These are phyloP conservation scores for Brevimyrus niger DNA, from an alignment of 2,113 vertebrate species.

Conservation along the genomic window DNA sequence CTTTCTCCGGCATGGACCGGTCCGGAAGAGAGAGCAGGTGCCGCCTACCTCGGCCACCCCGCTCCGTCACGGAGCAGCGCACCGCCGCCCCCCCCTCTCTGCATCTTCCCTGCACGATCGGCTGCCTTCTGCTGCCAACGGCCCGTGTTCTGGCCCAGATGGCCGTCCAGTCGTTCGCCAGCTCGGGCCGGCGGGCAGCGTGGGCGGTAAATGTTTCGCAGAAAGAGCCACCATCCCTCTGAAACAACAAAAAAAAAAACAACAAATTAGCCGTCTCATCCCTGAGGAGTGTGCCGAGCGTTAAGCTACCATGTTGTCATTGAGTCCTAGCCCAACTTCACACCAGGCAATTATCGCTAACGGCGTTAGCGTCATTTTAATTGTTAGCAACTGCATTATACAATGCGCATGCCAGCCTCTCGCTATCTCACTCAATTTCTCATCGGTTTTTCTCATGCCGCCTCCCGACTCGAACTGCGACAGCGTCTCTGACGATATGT, in stretches of 20 bases:
- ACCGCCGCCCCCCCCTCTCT: background rate
- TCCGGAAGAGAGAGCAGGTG: background rate
- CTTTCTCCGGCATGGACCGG: background rate
- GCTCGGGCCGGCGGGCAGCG: background rate
- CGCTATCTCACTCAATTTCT: constrained; percentile 35
- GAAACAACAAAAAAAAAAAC: background rate
- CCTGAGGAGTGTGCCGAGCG: background rate
- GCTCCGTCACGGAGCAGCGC: background rate
- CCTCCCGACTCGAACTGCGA: constrained; percentile 32
- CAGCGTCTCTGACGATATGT: constrained; percentile 23
- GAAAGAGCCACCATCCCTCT: background rate
- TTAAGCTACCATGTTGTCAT: constrained; percentile 26
- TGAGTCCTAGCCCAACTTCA: constrained; percentile 22
- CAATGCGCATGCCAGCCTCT: constrained; percentile 36
- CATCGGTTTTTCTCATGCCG: constrained; percentile 21
- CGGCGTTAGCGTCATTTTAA: constrained; percentile 14
- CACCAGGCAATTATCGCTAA: constrained; percentile 28
- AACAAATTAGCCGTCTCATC: constrained; percentile 12
- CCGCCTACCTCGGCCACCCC: background rate
- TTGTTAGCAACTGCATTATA: constrained; percentile 22
- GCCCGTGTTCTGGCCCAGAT: constrained; percentile 12
- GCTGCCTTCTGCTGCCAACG: background rate
- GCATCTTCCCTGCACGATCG: background rate
- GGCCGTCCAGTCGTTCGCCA: constrained; percentile 3
- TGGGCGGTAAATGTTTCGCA: background rate